These are phyloP conservation scores for Drosophila trichaetosa DNA, from an alignment of 2,888 invertebrate species.

Conservation along the genomic window DNA sequence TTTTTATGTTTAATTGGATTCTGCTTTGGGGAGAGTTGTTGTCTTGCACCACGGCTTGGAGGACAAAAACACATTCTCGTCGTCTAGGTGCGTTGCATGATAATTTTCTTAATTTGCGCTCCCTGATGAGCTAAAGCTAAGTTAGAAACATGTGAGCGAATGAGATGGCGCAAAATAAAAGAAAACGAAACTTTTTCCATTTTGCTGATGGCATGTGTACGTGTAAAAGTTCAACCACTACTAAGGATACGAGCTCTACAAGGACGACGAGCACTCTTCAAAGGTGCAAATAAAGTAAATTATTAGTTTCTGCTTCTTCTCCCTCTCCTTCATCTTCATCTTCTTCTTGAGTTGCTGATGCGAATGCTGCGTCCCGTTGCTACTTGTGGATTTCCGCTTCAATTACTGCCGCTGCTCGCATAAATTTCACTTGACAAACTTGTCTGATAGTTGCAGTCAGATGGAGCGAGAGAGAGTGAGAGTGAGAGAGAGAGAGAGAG, in stretches of 20 bases:
- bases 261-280: constrained; percentile 61
- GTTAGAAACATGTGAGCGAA: constrained; percentile 7
- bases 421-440: constrained; percentile 80
- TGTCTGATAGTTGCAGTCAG: constrained; percentile 54
- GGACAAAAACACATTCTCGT: constrained; percentile 32
- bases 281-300: constrained; percentile 80
- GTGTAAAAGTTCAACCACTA: constrained; percentile 73
- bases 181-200: constrained; percentile 71
- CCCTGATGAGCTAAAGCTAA: constrained; percentile 64
- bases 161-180: not conserved
- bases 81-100: constrained; percentile 76
- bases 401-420: constrained; percentile 72
- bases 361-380: constrained; percentile 19
- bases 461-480: not conserved
- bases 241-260: constrained; percentile 29
- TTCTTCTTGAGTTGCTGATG: constrained; percentile 12
- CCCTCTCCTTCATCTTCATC: constrained; percentile 13
- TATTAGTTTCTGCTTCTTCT: constrained; percentile 67
- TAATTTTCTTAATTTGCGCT: constrained; percentile 78
- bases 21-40: constrained; percentile 53
- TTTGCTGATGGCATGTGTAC: constrained; percentile 76
- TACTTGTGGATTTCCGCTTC: constrained; percentile 80
- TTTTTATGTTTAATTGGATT: constrained; percentile 79
- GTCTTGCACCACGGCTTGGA: constrained; percentile 7
- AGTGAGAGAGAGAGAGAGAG: not conserved